Base-by-base conservation (phyloP, 2,113 vertebrate species). In the Symphodus melops region DNA sequence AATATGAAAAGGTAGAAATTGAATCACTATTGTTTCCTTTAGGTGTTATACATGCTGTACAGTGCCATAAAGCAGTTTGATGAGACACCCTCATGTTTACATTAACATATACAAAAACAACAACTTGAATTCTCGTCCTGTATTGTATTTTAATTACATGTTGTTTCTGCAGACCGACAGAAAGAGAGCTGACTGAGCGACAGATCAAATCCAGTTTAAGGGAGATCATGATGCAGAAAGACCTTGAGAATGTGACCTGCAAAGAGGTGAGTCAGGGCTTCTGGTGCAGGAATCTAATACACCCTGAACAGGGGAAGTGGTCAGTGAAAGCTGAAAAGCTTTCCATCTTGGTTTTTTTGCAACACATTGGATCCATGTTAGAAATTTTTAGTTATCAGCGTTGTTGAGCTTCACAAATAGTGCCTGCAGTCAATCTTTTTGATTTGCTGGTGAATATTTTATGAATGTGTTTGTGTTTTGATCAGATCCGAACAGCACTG, bases 151-250 rank as follows among this genome's bases (percentile, higher is more conserved):
- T 3, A 46, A 25, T 41, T 54, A 56, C 8, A n/a, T 46, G 20
- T 33, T 87, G 46, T 91, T 82, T 89, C 49, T 66, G 41, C 91
- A 99, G 97, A 87, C 97, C 98, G 28, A 99, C 98, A 11, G 98
- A 99, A 83, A 94, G 97, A 62, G 98, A 98, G 14, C 94, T 96
- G 75, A 99, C 97, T 0, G 98, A 99, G 86, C 94, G 96, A 10
- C 92, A 97, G 44, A 97, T 99, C 85, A 99, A 98, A 90, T 95
- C 94, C 67, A 96, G 97, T 46, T 90, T 99, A 87, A 94, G 96
- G 65, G 98, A 99, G 89, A 98, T 99, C 67, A 99, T 99, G 98
- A 99, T 96, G 97, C 98, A 99, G 92, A 98, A 96, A 41, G 97
- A 99, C 89, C 92, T 99, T 77, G 98, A 99, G 83, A 99, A 99